Conservation (phyloP, 2,888 invertebrate species). For the Onchidella celtica region DNA sequence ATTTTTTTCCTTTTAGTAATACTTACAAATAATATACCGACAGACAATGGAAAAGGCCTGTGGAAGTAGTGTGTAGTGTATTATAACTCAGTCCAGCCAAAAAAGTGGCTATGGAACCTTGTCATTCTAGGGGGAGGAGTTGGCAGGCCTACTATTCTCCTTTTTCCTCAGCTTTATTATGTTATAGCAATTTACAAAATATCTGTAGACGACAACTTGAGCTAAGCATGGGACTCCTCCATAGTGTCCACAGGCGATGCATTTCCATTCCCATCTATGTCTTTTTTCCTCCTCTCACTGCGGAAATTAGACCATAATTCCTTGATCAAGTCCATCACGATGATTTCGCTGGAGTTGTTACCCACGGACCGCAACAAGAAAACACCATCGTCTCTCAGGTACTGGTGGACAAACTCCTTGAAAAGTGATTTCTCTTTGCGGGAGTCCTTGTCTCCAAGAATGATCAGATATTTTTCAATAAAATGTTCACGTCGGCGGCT, state of each 20-base stretch:
- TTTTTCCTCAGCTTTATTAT: no score
- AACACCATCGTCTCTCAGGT: slow-evolving; percentile 73
- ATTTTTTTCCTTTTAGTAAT: no score
- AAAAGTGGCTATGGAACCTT: no score
- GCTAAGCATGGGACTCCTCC: neutral
- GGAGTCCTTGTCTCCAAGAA: slow-evolving; percentile 61
- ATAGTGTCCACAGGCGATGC: neutral
- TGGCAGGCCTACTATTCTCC: no score
- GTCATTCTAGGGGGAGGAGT: no score
- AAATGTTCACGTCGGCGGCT: slow-evolving; percentile 61
- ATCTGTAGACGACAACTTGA: no score
- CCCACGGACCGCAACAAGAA: slow-evolving; percentile 71
- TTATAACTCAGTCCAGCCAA: no score
- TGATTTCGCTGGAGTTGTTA: slow-evolving; percentile 71
- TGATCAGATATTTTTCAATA: slow-evolving; percentile 67
- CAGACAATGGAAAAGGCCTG: no score
- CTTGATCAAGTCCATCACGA: slow-evolving; percentile 69
- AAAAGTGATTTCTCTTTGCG: slow-evolving; percentile 68
- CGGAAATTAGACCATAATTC: slow-evolving; percentile 70
- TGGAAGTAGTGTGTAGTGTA: no score
- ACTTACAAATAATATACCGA: no score
- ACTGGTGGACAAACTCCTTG: slow-evolving; percentile 67
- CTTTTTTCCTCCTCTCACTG: slow-evolving; percentile 44
- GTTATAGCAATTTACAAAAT: no score
- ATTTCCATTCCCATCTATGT: neutral